These are phyloP conservation scores for Hippocampus barbouri DNA, from an alignment of 2,113 vertebrate genomes.

Conservation along the genomic window DNA sequence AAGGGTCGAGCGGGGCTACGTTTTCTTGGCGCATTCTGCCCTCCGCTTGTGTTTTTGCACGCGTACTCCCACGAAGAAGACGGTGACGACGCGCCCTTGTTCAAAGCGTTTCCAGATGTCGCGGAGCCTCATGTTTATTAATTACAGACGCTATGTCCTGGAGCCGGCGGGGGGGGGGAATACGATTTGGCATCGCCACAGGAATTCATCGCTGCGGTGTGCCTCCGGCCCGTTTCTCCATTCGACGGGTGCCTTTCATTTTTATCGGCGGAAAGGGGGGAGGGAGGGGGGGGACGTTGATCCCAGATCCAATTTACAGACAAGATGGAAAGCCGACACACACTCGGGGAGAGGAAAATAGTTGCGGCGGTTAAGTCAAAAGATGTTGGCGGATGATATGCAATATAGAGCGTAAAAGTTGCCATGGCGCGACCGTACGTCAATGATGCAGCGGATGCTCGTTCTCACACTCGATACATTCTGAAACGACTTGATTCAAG, in stretches of 20 bases:
- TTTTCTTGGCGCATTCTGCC: background rate
- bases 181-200: slow-evolving; percentile 57
- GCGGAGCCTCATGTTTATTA: slow-evolving; percentile 54
- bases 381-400: background rate
- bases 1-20: background rate
- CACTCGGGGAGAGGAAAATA: slow-evolving; percentile 61
- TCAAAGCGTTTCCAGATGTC: slow-evolving; percentile 24
- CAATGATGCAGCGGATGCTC: background rate
- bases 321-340: slow-evolving; percentile 66
- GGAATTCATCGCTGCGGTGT: slow-evolving; percentile 37
- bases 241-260: slow-evolving; percentile 54
- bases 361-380: slow-evolving; percentile 52
- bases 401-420: background rate
- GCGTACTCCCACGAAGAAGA: slow-evolving; percentile 1
- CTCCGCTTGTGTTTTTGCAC: background rate
- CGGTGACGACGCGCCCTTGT: background rate
- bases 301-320: slow-evolving; percentile 67
- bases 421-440: background rate
- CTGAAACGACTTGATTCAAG: background rate
- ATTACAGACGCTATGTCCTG: slow-evolving; percentile 42
- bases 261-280: slow-evolving; percentile 40
- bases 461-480: background rate
- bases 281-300: slow-evolving; percentile 22
- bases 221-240: slow-evolving; percentile 51
- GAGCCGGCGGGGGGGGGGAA: slow-evolving; percentile 25